Percentiles rank a stretch among this genome's conserved stretches.
Conservation (phyloP, 1,140 invertebrate species). For the Tetramorium parvispinum region DNA sequence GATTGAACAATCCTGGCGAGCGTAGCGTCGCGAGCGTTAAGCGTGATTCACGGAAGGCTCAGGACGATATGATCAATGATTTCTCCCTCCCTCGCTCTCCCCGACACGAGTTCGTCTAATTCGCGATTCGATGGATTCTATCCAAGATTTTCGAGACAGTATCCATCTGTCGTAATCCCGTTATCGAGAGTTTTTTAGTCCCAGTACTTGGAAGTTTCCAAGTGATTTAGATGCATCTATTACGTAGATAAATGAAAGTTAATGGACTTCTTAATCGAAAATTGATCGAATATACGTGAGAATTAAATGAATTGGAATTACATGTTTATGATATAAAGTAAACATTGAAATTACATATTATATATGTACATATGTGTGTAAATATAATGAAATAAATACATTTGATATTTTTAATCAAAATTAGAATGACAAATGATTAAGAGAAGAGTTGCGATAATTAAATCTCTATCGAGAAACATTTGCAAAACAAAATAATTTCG, state of each 20-base stretch:
- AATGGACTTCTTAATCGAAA: background rate
- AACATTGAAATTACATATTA: background rate
- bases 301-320: background rate
- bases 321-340: background rate
- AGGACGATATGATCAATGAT: conserved; percentile 70
- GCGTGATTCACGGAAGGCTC: conserved; percentile 64
- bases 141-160: conserved; percentile 36
- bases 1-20: conserved; percentile 70
- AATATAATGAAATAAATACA: background rate
- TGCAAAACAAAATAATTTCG: background rate
- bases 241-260: background rate
- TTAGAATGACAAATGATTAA: background rate
- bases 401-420: background rate
- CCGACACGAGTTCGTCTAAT: conserved; percentile 6
- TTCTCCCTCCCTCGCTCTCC: background rate
- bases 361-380: background rate
- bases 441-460: background rate
- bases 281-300: no score
- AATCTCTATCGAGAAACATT: background rate
- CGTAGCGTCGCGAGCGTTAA: conserved; percentile 55
- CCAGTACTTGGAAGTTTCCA: background rate
- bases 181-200: background rate
- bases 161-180: background rate
- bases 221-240: background rate
- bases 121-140: conserved; percentile 33